Evolutionary conservation across 2,113 vertebrate species (phyloP).

Genomic region (Uropsilus gracilis): DNA sequence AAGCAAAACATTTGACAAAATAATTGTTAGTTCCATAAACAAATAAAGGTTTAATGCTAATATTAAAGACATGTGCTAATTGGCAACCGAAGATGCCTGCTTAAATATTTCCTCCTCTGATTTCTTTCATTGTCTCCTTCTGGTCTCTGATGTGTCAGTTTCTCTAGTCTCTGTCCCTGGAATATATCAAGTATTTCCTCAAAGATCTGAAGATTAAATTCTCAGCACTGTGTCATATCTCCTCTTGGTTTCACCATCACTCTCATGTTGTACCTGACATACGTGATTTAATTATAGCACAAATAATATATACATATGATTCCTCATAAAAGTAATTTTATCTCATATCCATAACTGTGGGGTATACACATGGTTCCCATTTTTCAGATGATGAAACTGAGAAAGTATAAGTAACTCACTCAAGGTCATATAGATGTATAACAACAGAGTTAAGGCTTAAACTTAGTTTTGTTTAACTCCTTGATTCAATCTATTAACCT

Average conservation of each 20-base stretch:
- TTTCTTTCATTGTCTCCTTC: slow-evolving; percentile 35
- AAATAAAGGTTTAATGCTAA: neutral
- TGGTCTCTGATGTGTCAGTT: neutral
- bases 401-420: neutral
- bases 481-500: neutral
- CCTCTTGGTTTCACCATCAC: neutral
- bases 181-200: neutral
- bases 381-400: neutral
- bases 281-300: neutral
- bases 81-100: neutral
- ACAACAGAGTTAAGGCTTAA: neutral
- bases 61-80: neutral
- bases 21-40: neutral
- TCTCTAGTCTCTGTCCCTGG: neutral
- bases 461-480: neutral
- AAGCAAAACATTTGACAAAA: neutral
- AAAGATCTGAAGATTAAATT: neutral
- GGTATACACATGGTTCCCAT: neutral
- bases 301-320: neutral
- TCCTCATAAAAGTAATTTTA: neutral
- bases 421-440: neutral
- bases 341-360: neutral
- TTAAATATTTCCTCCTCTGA: neutral
- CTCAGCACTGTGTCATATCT: neutral
- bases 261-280: neutral